Percentiles rank a stretch among this genome's conserved stretches.
Evolutionary conservation across 2,113 vertebrate species (phyloP).

Genomic region (Steatornis caripensis): DNA sequence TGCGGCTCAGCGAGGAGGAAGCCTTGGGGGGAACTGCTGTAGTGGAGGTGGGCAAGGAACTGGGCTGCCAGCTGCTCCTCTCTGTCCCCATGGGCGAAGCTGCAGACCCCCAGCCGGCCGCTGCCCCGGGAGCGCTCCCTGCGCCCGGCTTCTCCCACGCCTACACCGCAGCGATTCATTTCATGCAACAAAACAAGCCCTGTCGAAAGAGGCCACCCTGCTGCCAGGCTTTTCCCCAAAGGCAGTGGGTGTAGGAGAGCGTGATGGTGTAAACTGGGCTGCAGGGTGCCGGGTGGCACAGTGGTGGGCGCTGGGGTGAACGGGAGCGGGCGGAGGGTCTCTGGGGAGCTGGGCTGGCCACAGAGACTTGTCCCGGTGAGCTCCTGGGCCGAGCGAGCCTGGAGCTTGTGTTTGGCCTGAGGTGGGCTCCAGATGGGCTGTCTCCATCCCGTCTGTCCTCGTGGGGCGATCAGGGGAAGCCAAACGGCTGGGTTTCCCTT

Average conservation of each 20-base stretch:
- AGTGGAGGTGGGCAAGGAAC: not conserved
- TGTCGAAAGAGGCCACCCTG: not conserved
- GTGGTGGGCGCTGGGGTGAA: not conserved
- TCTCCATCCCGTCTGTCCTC: not conserved
- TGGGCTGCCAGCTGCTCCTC: not conserved
- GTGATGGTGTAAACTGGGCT: not conserved
- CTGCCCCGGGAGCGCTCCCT: not conserved
- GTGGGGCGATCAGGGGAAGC: not conserved
- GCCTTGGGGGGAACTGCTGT: not conserved
- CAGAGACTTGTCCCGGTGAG: rapidly evolving
- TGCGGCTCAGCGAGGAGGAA: not conserved
- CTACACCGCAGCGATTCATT: not conserved
- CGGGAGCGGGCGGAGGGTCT: not conserved
- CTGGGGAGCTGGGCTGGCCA: not conserved
- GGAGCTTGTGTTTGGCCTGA: not conserved
- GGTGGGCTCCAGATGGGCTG: not conserved
- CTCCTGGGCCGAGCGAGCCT: rapidly evolving
- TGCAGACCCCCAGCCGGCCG: not conserved
- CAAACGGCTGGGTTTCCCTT: not conserved
- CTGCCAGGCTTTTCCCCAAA: not conserved
- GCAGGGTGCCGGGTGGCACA: not conserved
- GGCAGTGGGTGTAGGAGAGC: not conserved
- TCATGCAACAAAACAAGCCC: not conserved
- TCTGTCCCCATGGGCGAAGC: not conserved
- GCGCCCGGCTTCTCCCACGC: not conserved